Conservation (phyloP, 2,888 invertebrate species). For the Eristalinus sepulchralis region DNA sequence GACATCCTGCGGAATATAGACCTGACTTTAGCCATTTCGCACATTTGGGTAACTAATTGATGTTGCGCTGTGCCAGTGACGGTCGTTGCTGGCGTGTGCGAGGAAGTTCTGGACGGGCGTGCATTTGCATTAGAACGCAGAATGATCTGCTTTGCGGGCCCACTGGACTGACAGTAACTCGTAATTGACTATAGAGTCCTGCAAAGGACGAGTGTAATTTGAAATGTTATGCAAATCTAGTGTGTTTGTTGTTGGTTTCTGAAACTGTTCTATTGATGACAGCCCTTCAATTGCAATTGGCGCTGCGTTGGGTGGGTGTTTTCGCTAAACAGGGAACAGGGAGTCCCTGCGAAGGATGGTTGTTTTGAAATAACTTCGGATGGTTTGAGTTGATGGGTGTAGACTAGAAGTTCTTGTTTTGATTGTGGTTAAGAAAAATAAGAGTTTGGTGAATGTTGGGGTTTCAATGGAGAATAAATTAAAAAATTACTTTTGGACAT, state of each 20-base stretch:
- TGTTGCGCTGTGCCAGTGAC: conserved; percentile 37
- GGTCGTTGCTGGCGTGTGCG: neutral
- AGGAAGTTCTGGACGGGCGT: conserved; percentile 37
- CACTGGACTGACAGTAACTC: neutral
- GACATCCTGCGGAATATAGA: conserved; percentile 42
- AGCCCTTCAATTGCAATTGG: neutral
- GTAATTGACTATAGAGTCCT: neutral
- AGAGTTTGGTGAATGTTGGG: too few relatives aligned
- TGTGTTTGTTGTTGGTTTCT: neutral
- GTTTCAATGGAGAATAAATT: too few relatives aligned
- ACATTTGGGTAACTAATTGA: conserved; percentile 54
- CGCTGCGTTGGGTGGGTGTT: too few relatives aligned
- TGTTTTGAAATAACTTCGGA: too few relatives aligned
- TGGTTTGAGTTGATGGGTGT: too few relatives aligned
- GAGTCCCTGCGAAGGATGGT: too few relatives aligned
- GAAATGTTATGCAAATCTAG: neutral
- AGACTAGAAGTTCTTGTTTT: too few relatives aligned
- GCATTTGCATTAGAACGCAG: conserved; percentile 54
- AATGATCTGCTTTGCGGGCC: neutral
- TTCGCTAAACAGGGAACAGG: too few relatives aligned
- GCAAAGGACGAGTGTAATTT: neutral
- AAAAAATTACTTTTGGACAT: too few relatives aligned
- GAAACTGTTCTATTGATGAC: too few relatives aligned
- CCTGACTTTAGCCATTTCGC: conserved; percentile 24
- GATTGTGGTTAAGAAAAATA: too few relatives aligned